A percentile compares a stretch with the other conserved stretches of the same genome.
Conservation (phyloP, 2,797 vertebrate species). For the Podarcis siculus region DNA sequence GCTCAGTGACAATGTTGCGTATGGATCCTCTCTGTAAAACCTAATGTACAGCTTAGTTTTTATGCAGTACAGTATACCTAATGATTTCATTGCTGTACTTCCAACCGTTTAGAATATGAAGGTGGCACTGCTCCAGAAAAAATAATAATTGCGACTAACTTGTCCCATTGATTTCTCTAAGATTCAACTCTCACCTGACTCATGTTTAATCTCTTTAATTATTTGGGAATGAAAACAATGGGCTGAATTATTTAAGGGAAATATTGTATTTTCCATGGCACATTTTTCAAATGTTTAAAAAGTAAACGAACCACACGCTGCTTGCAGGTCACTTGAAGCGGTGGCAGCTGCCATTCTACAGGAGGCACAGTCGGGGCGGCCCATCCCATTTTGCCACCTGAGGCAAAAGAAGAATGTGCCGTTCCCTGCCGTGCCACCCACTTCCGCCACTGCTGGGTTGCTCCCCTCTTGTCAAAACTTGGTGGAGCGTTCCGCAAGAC, state of each 20-base stretch:
- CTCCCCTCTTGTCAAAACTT: too few relatives aligned
- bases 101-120: background rate
- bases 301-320: background rate
- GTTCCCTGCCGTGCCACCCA: too few relatives aligned
- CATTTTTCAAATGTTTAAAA: background rate
- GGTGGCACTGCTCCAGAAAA: background rate
- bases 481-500: too few relatives aligned
- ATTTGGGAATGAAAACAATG: background rate
- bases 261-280: background rate
- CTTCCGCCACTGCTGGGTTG: too few relatives aligned
- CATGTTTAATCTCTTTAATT: background rate
- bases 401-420: too few relatives aligned
- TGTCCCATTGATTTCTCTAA: background rate
- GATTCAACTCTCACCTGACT: background rate
- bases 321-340: background rate
- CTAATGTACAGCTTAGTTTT: constrained; percentile 31
- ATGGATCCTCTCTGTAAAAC: background rate
- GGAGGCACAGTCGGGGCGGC: too few relatives aligned
- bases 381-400: too few relatives aligned
- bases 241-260: background rate
- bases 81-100: constrained; percentile 18
- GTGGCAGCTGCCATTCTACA: background rate
- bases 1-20: background rate
- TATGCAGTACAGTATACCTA: background rate
- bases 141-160: background rate